These are phyloP conservation scores for Malurus leucopterus DNA, from an alignment of 2,797 vertebrate species.

Conservation along the genomic window DNA sequence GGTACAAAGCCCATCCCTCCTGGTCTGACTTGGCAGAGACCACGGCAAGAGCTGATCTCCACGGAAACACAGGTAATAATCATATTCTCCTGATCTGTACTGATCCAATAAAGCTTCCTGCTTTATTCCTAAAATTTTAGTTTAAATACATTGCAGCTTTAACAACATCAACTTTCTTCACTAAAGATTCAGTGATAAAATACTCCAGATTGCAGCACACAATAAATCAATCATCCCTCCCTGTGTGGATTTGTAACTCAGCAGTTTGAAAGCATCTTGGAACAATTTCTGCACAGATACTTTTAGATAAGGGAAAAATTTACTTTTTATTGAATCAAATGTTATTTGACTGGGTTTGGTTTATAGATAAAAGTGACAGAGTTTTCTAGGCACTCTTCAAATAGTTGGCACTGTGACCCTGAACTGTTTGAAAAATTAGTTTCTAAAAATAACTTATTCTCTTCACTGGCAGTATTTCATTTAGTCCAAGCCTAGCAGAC, in stretches of 20 bases:
- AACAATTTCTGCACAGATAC: constrained; percentile 7
- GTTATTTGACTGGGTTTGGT: neutral
- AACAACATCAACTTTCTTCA: neutral
- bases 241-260: neutral
- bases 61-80: neutral
- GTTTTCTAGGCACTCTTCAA: neutral
- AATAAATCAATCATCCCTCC: constrained; percentile 33
- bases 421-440: neutral
- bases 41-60: fast-evolving
- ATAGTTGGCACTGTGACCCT: neutral
- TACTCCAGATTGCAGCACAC: constrained; percentile 23
- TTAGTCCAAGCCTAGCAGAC: neutral
- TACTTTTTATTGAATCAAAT: constrained; percentile 12
- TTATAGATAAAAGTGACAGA: neutral
- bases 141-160: neutral
- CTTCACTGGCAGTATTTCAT: neutral
- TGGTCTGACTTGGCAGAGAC: neutral
- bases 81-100: neutral
- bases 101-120: neutral
- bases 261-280: constrained; percentile 34
- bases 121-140: neutral
- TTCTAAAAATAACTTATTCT: neutral
- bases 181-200: constrained; percentile 45
- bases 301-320: constrained; percentile 21
- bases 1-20: neutral